Evolutionary conservation across 2,888 invertebrate species (phyloP).

Genomic region (Homarus gammarus): DNA sequence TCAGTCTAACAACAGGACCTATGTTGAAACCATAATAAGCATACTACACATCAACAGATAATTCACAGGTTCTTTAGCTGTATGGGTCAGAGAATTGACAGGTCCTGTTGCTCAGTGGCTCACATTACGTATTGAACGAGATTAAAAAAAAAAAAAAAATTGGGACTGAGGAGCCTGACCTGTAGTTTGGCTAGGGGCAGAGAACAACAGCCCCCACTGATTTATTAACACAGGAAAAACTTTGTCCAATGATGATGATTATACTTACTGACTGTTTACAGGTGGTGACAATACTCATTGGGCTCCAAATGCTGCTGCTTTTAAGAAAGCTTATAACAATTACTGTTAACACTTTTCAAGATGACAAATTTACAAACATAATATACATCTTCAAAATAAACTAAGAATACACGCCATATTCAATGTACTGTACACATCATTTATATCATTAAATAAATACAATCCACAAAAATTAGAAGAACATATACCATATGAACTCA

Average conservation of each 20-base stretch:
- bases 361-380: conserved; percentile 24
- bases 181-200: neutral
- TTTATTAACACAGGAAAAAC: conserved; percentile 1
- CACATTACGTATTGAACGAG: neutral
- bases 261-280: conserved; percentile 1
- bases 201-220: neutral
- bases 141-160: neutral
- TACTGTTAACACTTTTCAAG: conserved; percentile 36
- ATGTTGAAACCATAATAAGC: neutral
- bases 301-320: conserved; percentile 26
- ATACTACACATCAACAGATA: neutral
- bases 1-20: neutral
- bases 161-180: neutral
- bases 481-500: conserved; percentile 42
- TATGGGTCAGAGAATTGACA: neutral
- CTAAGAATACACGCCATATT: conserved; percentile 22
- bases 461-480: conserved; percentile 53
- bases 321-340: conserved; percentile 19
- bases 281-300: conserved; percentile 33
- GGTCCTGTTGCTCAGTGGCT: neutral
- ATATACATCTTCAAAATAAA: conserved; percentile 22
- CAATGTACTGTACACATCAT: conserved; percentile 37
- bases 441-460: conserved; percentile 57
- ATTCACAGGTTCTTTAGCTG: neutral
- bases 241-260: neutral